Base-by-base conservation (phyloP, 2,113 vertebrate genomes). In the Scomber colias region DNA sequence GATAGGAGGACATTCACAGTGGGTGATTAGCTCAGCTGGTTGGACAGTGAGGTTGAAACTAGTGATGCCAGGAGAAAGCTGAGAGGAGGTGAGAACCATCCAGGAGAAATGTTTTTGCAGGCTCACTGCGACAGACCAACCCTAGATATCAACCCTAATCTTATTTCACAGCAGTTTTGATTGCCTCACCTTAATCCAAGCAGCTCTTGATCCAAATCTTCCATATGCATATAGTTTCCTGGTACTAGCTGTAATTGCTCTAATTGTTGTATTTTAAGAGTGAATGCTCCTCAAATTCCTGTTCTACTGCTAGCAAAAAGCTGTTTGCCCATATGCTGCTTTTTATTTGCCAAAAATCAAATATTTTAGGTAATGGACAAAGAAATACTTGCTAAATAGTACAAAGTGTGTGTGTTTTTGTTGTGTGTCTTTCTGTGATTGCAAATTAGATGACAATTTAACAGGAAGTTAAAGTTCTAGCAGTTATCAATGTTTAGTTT, bases 11-110 rank as follows among this genome's bases (percentile, higher is more conserved):
- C 35, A 56, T 83, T 54, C 66, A 76, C 59, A 6, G 54, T 65
- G 78, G 78, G 55, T 56, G 57, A 88, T 85, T 77, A 63, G 57
- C 69, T 82, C 72, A 70, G 65, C 64, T 69, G 66, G 78, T 68
- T 75, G 48, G 81, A 77, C 81, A 62, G 74, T 48, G 72, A 65
- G 50, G 63, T 53, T 64, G 56, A 77, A 9, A 60, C 17, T 27
- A 57, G 55, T 11, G 11, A 71, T 67, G 68, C 55, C 68, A 71
- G 75, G 79, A 55, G 73, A 14, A 49, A 64, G 21, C 21, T 21
- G 21, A 21, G 21, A 21, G 16, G 30, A 55, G 21, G 56, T 78
- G 9, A 80, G 12, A 50, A 7, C 44, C 57, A 66, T 70, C 81
- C 55, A 68, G 44, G 16, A 30, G 50, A 60, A 14, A 24, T 70